These are phyloP conservation scores for Archips xylosteana DNA, from an alignment of 2,888 invertebrate species.

Conservation along the genomic window DNA sequence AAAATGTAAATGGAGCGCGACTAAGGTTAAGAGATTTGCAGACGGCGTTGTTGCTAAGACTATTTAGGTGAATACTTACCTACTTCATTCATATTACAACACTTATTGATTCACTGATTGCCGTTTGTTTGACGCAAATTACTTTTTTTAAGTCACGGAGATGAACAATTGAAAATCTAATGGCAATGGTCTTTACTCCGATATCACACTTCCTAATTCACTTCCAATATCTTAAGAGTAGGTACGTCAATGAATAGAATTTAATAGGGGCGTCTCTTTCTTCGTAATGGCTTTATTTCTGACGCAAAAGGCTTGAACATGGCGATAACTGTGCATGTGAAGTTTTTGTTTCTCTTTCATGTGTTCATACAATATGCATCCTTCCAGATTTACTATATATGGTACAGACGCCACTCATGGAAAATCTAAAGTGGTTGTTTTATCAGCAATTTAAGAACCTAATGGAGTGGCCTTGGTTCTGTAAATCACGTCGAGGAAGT, in stretches of 20 bases:
- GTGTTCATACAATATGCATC: background rate
- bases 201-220: too few species aligned
- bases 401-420: constrained; percentile 17
- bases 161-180: too few species aligned
- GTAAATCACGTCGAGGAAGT: constrained; percentile 33
- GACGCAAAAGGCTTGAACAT: too few species aligned
- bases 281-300: background rate
- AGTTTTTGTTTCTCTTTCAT: too few species aligned
- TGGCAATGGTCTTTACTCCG: too few species aligned
- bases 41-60: constrained; percentile 15
- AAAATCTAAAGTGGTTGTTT: constrained; percentile 35
- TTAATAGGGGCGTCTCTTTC: background rate
- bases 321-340: too few species aligned
- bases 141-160: too few species aligned
- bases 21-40: constrained; percentile 42
- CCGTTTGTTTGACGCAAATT: background rate
- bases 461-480: constrained; percentile 29
- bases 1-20: constrained; percentile 41
- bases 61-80: constrained; percentile 12
- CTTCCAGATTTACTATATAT: background rate
- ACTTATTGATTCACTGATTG: constrained; percentile 12
- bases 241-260: too few species aligned
- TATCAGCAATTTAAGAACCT: constrained; percentile 28
- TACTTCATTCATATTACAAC: background rate
- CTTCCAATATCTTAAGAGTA: too few species aligned